phyloP scores from a whole-genome alignment of 2,797 vertebrate genomes.

The Rachycentron canadum region DNA sequence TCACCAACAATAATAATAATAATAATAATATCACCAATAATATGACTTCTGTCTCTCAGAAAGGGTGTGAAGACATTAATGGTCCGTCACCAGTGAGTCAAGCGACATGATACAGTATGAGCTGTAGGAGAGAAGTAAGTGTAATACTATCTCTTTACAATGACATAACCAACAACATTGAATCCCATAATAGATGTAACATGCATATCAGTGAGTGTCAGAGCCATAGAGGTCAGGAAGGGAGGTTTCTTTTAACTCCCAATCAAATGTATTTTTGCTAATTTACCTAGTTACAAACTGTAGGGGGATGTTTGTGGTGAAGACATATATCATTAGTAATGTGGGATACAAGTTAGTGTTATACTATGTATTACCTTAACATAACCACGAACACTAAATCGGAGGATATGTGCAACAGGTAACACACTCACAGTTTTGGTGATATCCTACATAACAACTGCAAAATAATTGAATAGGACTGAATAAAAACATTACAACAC shows the following conservation, averaged over 20 bases:
- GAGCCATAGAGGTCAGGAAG: too few species aligned
- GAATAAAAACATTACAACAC: background rate
- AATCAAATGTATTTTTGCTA: too few species aligned
- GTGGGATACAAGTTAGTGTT: too few species aligned
- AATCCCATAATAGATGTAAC: background rate
- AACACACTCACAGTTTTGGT: background rate
- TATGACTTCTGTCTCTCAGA: background rate
- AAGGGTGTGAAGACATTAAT: background rate
- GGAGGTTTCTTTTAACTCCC: background rate
- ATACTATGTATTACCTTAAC: too few species aligned
- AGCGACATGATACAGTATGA: background rate
- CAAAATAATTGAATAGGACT: background rate
- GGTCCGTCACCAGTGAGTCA: background rate
- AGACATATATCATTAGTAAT: too few species aligned
- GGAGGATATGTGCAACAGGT: too few species aligned
- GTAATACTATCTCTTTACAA: background rate
- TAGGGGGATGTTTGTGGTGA: too few species aligned
- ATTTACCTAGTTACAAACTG: too few species aligned
- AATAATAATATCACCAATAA: fast-evolving
- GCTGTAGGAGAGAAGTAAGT: background rate
- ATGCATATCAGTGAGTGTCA: background rate
- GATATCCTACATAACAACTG: background rate
- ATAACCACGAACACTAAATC: too few species aligned
- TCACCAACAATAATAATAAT: fast-evolving
- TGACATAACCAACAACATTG: background rate